Evolutionary conservation across 2,113 vertebrate genomes (phyloP), one percentile per base, ranked within the genome.

Genomic region (Bujurquina vittata): DNA sequence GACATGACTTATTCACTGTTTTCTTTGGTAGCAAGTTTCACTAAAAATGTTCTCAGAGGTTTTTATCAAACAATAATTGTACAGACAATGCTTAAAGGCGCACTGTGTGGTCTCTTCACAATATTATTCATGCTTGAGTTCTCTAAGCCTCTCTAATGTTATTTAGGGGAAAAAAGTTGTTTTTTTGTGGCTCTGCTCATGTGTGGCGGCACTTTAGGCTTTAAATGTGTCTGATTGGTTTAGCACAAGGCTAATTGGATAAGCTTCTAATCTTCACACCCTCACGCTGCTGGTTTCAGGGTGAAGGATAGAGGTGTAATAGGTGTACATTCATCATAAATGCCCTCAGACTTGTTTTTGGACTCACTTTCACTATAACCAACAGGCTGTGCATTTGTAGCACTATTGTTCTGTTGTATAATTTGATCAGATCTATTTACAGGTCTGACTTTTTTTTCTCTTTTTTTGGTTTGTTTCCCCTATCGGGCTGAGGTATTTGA

Each of bases 191-290:
- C 56, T 84, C 76, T 7, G 10, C 57, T 52, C 83, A 85, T 86
- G 63, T 60, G 79, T 67, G 80, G 63, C 52, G 9, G 73, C 81
- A 77, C 81, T 77, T 83, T 73, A 60, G 62, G 52, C 73, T 80
- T 88, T 72, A 84, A 81, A 92, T 77, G 63, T 18, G 61, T 58
- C 84, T 86, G 89, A 89, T 86, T 81, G 75, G 84, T 86, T 88
- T 67, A 91, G 74, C 86, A 31, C 46, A 75, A 31, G 59, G 61
- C 76, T 90, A 90, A 94, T 91, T 89, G 88, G 90, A 94, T 94
- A 59, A 94, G 77, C 83, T 55, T 56, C 55, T 89, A 85, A 89
- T 90, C 88, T 90, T 79, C 73, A 83, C 73, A 75, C 60, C 79
- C 80, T 33, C 67, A 33, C 12, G 9, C 49, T 79, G 74, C 74